These are phyloP conservation scores for Malurus alboscapulatus DNA, from an alignment of 2,113 vertebrate genomes.

Conservation along the genomic window DNA sequence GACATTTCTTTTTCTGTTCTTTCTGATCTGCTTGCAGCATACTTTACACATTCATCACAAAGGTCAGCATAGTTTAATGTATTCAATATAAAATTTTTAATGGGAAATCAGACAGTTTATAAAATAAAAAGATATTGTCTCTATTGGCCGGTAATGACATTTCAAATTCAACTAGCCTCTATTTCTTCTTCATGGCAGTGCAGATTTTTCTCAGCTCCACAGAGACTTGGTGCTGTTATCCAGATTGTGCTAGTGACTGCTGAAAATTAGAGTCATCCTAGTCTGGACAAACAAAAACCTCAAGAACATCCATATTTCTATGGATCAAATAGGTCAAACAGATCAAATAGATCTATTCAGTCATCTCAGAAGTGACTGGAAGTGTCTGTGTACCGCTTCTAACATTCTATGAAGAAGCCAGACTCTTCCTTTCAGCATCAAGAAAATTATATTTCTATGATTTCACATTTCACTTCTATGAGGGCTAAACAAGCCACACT, in stretches of 20 bases:
- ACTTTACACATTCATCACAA: conserved; percentile 33
- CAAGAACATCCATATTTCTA: not conserved
- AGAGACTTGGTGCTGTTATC: not conserved
- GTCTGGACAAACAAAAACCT: not conserved
- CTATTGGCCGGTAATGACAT: not conserved
- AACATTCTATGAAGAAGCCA: not conserved
- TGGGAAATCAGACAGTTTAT: not conserved
- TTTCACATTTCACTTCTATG: not conserved
- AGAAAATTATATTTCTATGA: not conserved
- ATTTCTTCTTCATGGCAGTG: not conserved
- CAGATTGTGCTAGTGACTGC: not conserved
- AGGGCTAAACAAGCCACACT: not conserved
- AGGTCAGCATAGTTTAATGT: conserved; percentile 6
- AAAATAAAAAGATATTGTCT: not conserved
- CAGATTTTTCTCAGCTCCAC: not conserved
- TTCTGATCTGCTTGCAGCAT: conserved; percentile 14
- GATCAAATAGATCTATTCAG: not conserved
- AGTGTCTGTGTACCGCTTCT: not conserved
- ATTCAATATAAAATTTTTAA: not conserved
- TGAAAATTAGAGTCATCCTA: not conserved
- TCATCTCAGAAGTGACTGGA: not conserved
- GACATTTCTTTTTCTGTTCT: conserved; percentile 14
- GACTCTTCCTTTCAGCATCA: not conserved
- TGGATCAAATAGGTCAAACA: not conserved
- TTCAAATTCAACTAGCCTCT: not conserved